These are phyloP conservation scores for Pseudochirops corinnae DNA, from an alignment of 2,797 vertebrate species.

Conservation along the genomic window DNA sequence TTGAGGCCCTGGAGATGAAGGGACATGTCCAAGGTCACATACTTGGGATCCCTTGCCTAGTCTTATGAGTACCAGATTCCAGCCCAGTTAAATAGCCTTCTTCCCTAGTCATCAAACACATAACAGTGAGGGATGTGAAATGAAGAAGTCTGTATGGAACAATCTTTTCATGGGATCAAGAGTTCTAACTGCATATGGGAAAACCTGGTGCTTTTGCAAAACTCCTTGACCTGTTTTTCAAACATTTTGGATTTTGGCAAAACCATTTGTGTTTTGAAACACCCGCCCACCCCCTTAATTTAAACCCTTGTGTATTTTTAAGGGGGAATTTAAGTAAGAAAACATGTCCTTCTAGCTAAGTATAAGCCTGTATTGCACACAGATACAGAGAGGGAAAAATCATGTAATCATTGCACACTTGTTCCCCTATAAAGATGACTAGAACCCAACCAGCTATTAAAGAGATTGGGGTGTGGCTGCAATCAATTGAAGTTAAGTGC, in stretches of 20 bases:
- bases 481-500: neutral
- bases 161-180: neutral
- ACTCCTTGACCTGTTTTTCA: conserved; percentile 45
- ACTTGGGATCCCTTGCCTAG: neutral
- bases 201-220: conserved; percentile 55
- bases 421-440: neutral
- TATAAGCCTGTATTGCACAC: conserved; percentile 10
- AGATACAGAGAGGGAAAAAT: neutral
- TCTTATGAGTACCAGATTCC: neutral
- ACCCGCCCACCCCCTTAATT: conserved; percentile 56
- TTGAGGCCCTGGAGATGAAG: neutral
- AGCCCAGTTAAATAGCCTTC: neutral
- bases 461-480: neutral
- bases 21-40: conserved; percentile 2
- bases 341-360: conserved; percentile 57
- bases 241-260: conserved; percentile 64
- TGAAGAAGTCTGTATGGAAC: neutral
- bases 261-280: conserved; percentile 52
- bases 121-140: conserved; percentile 34
- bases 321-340: conserved; percentile 60
- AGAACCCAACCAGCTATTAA: neutral
- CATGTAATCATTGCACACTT: neutral
- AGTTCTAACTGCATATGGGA: conserved; percentile 44
- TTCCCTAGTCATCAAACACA: conserved; percentile 33
- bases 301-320: conserved; percentile 65